A percentile compares a stretch with the other conserved stretches of the same genome.
Conservation (phyloP, 2,888 invertebrate species). For the Polietes domitor region DNA sequence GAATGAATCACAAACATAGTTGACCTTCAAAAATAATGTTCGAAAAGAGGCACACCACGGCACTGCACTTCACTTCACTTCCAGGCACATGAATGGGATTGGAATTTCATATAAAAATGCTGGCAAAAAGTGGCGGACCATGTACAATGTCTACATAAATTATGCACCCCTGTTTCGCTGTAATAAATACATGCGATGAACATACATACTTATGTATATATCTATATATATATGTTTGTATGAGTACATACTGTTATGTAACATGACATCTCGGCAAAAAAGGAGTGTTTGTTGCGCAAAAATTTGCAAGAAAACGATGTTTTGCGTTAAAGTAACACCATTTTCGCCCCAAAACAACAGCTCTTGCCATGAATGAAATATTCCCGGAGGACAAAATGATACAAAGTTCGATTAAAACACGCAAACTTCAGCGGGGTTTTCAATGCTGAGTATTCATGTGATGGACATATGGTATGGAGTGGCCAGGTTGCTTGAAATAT, state of each 20-base stretch:
- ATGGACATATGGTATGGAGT: not conserved
- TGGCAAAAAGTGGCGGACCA: constrained; percentile 15
- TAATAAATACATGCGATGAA: not conserved
- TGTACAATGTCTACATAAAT: constrained; percentile 10
- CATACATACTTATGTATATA: constrained; percentile 29
- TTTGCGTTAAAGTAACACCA: constrained; percentile 54
- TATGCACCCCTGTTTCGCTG: constrained; percentile 15
- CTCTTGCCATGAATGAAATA: constrained; percentile 28
- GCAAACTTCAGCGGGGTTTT: not conserved
- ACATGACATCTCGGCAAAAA: constrained; percentile 14
- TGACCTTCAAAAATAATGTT: constrained; percentile 62
- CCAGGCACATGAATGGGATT: not conserved
- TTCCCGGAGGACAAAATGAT: constrained; percentile 44
- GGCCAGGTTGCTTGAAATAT: not conserved
- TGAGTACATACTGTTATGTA: constrained; percentile 31
- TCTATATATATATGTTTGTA: not conserved
- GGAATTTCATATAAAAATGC: constrained; percentile 15
- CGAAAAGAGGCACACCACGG: not conserved
- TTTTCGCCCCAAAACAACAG: constrained; percentile 40
- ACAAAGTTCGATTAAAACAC: constrained; percentile 30
- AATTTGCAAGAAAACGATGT: constrained; percentile 30
- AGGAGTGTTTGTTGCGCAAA: constrained; percentile 11
- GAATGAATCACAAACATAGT: constrained; percentile 58
- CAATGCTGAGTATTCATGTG: not conserved
- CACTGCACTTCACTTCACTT: not conserved